Percentiles rank a stretch among this genome's conserved stretches.
These are phyloP conservation scores for Betta splendens DNA, from an alignment of 2,797 vertebrate genomes.

Conservation along the genomic window DNA sequence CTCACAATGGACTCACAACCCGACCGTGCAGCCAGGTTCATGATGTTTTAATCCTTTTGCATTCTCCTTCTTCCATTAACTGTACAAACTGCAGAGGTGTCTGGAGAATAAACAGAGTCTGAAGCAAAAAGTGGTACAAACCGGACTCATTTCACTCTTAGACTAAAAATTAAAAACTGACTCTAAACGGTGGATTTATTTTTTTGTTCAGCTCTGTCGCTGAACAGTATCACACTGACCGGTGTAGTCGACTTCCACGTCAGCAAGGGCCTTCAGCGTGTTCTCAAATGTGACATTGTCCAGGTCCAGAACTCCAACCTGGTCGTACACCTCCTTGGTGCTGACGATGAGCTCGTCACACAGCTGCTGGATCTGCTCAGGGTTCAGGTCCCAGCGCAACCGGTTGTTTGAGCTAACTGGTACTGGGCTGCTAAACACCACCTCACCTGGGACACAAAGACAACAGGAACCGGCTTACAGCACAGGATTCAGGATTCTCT, in stretches of 20 bases:
- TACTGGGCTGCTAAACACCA: slow-evolving; percentile 69
- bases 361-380: slow-evolving; percentile 82
- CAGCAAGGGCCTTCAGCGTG: slow-evolving; percentile 89
- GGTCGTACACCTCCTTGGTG: slow-evolving; percentile 90
- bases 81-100: not conserved
- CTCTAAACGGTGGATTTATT: too few species aligned
- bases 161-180: too few species aligned
- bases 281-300: slow-evolving; percentile 85
- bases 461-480: slow-evolving; percentile 2
- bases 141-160: too few species aligned
- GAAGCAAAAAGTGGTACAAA: too few species aligned
- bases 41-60: not conserved
- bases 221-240: slow-evolving; percentile 70
- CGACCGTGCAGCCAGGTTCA: not conserved
- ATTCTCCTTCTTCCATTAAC: slow-evolving; percentile 4
- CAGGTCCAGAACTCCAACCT: slow-evolving; percentile 82
- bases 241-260: slow-evolving; percentile 92
- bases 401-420: slow-evolving; percentile 72
- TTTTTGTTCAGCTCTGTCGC: too few species aligned
- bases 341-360: slow-evolving; percentile 82
- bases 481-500: too few species aligned
- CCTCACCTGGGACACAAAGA: slow-evolving; percentile 72
- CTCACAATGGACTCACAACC: slow-evolving; percentile 49
- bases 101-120: slow-evolving; percentile 1
- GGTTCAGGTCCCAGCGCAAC: slow-evolving; percentile 89